Base-by-base conservation (phyloP, 2,113 vertebrate species). In the Ifrita kowaldi region DNA sequence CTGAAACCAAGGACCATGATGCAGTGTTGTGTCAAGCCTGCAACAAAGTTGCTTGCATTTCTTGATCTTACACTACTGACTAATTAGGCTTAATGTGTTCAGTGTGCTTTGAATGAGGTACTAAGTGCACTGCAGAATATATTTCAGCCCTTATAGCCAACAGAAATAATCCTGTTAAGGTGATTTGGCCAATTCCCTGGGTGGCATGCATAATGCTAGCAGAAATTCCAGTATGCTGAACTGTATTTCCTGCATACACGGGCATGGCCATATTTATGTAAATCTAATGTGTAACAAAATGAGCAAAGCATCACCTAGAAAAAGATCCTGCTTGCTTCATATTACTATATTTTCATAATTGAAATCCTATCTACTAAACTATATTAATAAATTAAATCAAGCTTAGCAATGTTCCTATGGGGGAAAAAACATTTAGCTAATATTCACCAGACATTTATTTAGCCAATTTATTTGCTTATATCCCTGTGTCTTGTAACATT, bases 341-440 rank as follows among this genome's bases (percentile, higher is more conserved):
- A 53, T 53, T 71, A 46, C 26, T 89, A 1, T 47, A 39, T 85
- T 84, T 95, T 82, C 41, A 13, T 93, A 94, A 94, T 82, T 94
- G 77, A 95, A 95, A 93, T 87, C 22, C 35, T 37, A 60, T 80
- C 84, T 93, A 83, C 52, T 85, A 77, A 90, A 74, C 42, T 13
- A 6, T 50, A 73, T 93, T 95, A 93, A 94, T 83, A 93, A 93
- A 95, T 95, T 90, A 56, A 91, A 91, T 91, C 42, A 79, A 96
- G 57, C 53, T 87, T 87, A 85, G 44, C 16, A 75, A 44, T 24
- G 35, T 53, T 94, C 93, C 70, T 71, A 69, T 85, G 81, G 74
- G 80, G 77, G n/a, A 46, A 87, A 92, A 89, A 89, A 62, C 41
- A 94, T 89, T 91, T 53, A 82, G 65, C 37, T 84, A 87, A 89